Base-by-base conservation (phyloP, 2,113 vertebrate species). In the Megaptera novaeangliae region DNA sequence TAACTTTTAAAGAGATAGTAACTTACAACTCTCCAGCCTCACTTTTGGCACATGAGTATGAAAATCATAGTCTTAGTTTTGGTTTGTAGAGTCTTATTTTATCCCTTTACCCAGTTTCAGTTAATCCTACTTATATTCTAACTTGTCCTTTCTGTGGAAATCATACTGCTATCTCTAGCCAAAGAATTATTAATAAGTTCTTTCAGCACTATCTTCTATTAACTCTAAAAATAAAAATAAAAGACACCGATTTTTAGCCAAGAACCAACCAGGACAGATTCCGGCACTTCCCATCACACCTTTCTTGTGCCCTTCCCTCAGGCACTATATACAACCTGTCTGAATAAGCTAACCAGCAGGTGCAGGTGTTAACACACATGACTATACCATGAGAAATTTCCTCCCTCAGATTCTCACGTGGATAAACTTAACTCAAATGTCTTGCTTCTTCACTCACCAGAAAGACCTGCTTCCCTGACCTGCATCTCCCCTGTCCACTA, bases 111-210 rank as follows among this genome's bases (percentile, higher is more conserved):
- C 89, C 69, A 95, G 23, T 93, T 97, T 93, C 6, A 97, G 84
- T 91, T 97, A 94, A 94, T 52, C 2, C 18, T 78, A 90, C 52
- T 85, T 95, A 88, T 68, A 96, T 85, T 91, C 49, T 64, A 95
- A 97, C 86, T 92, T 88, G 89, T 97, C 83, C 64, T 96, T 97
- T 97, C 87, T 75, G 69, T 44, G 97, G 93, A 92, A 64, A 95
- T 97, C 0, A 0, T 68, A 95, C 69, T 0, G 10, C 52, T 84
- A 95, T 96, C 83, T 44, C 14, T 68, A 91, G 94, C 13, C 71
- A 85, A 81, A 95, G 94, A 96, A 95, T 95, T 86, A 98, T 61
- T 96, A 86, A 84, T 55, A 94, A 98, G 92, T 96, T 90, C 3
- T 92, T 98, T 96, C 78, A 94, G 92, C 68, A 86, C 64, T 72